These are phyloP conservation scores for Platysteira castanea DNA, from an alignment of 2,113 vertebrate genomes.

Conservation along the genomic window DNA sequence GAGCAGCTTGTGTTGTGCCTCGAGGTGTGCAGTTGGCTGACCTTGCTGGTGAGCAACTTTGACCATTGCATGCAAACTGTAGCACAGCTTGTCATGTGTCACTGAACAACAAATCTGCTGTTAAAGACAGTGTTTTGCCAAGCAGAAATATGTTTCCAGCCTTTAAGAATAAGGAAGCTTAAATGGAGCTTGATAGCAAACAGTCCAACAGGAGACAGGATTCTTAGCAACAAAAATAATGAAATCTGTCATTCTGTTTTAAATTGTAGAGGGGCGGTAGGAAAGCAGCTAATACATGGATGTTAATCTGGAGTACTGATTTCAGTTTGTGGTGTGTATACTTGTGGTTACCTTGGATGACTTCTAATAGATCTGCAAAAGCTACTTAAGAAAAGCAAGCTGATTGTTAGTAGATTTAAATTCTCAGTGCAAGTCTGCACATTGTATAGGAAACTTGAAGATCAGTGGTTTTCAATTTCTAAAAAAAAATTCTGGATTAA, in stretches of 20 bases:
- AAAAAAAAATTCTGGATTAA: not conserved
- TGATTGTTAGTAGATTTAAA: not conserved
- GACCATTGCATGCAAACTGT: not conserved
- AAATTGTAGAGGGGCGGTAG: not conserved
- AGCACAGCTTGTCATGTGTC: not conserved
- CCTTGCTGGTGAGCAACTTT: not conserved
- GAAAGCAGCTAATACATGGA: not conserved
- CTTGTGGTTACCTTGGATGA: not conserved
- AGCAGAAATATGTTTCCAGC: not conserved
- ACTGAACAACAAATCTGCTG: not conserved
- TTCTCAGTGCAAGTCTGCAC: not conserved
- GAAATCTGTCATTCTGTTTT: not conserved
- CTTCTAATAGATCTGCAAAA: not conserved
- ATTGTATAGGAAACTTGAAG: not conserved
- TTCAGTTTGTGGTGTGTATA: not conserved
- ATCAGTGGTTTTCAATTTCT: not conserved
- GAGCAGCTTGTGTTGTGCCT: not conserved
- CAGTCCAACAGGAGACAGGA: constrained; percentile 65
- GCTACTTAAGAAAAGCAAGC: not conserved
- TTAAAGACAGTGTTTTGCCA: not conserved
- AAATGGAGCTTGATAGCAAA: constrained; percentile 47
- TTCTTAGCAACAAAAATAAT: constrained; percentile 71
- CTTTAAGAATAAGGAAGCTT: not conserved
- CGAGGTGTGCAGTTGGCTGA: not conserved
- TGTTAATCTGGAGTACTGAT: not conserved